A percentile compares a stretch with the other conserved stretches of the same genome.
These are phyloP conservation scores for Holcopasites calliopsidis DNA, from an alignment of 1,140 invertebrate species.

Conservation along the genomic window DNA sequence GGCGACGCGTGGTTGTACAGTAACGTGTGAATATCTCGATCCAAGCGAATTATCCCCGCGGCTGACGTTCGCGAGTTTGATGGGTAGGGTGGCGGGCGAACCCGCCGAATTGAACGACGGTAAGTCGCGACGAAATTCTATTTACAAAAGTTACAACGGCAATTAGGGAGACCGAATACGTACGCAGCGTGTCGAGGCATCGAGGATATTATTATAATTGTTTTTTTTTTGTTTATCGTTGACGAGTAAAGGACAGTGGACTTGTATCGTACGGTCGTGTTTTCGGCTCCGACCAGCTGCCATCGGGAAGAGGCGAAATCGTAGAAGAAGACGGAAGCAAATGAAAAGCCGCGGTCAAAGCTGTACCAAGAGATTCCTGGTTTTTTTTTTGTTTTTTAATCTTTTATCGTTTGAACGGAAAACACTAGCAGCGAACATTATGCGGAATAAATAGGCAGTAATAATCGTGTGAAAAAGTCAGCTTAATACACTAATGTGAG, in stretches of 20 bases:
- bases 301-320: conserved; percentile 29
- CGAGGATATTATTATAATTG: no score
- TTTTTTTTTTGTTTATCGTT: no score
- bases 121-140: conserved; percentile 17
- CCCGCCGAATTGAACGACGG: conserved; percentile 6
- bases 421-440: not conserved
- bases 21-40: conserved; percentile 21
- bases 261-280: conserved; percentile 15
- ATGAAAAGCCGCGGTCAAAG: not conserved
- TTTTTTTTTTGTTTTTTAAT: not conserved
- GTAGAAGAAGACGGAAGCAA: conserved; percentile 4
- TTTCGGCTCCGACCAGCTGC: conserved; percentile 13
- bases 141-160: conserved; percentile 44
- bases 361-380: not conserved
- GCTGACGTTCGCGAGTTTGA: conserved; percentile 7
- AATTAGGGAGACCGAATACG: conserved; percentile 6
- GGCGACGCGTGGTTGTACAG: not conserved
- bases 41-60: conserved; percentile 15
- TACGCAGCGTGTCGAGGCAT: conserved; percentile 27
- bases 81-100: not conserved
- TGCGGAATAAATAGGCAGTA: conserved; percentile 28
- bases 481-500: conserved; percentile 11
- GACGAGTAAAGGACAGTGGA: conserved; percentile 33
- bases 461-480: not conserved
- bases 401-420: no score